Conservation (phyloP, 2,797 vertebrate species). For the Myoxocephalus aenaeus region DNA sequence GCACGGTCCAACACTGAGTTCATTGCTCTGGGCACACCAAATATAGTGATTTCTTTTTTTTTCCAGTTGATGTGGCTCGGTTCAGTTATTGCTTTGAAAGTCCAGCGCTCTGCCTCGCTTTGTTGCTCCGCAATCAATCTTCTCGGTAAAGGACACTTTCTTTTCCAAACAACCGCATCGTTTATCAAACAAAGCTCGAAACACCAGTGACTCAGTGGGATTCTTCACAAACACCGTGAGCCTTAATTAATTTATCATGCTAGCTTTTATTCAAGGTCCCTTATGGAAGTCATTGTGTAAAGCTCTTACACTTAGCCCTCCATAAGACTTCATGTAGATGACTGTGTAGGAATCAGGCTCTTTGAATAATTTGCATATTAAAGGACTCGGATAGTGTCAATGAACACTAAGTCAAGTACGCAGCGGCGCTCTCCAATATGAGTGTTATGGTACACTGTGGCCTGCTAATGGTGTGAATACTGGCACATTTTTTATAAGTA, state of each 20-base stretch:
- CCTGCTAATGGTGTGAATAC: constrained; percentile 81
- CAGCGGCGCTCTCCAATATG: constrained; percentile 62
- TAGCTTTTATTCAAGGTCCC: constrained; percentile 22
- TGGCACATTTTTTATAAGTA: constrained; percentile 83
- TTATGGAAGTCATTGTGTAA: constrained; percentile 39
- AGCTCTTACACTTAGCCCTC: constrained; percentile 41
- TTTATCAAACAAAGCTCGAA: constrained; percentile 53
- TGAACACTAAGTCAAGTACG: constrained; percentile 69
- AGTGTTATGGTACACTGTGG: constrained; percentile 77
- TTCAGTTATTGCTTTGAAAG: constrained; percentile 70
- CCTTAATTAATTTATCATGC: constrained; percentile 58
- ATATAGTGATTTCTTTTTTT: constrained; percentile 60
- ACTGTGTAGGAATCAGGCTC: constrained; percentile 45
- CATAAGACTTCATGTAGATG: constrained; percentile 39
- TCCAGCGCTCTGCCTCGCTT: constrained; percentile 57
- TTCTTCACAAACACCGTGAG: constrained; percentile 47
- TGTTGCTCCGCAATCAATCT: constrained; percentile 76
- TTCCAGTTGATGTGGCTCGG: constrained; percentile 62
- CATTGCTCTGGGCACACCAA: constrained; percentile 70
- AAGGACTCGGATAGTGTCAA: constrained; percentile 56
- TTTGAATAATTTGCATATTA: constrained; percentile 69
- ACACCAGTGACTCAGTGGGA: constrained; percentile 41
- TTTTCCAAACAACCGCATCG: constrained; percentile 34
- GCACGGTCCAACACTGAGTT: constrained; percentile 61
- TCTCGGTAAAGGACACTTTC: constrained; percentile 53